Conservation (phyloP, 2,888 invertebrate genomes). For the Deladenus siricidicola region DNA sequence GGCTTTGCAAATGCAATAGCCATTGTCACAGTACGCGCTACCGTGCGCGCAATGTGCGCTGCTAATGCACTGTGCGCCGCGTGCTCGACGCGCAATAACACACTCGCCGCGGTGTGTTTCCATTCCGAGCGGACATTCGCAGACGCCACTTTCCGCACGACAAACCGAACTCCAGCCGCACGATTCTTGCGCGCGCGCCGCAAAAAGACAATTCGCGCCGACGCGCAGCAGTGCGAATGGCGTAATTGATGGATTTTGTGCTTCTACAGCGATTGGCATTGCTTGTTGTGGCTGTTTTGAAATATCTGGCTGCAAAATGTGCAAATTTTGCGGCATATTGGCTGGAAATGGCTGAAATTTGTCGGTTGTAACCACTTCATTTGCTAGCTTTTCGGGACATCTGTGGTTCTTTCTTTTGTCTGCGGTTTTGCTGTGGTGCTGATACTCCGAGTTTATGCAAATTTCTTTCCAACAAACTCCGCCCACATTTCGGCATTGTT, state of each 20-base stretch:
- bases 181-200: conserved; percentile 4
- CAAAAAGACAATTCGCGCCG: not conserved
- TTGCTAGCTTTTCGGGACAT: conserved; percentile 29
- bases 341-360: too few relatives aligned
- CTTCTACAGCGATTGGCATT: not conserved
- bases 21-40: conserved; percentile 49
- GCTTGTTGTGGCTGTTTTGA: too few relatives aligned
- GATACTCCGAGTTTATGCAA: conserved; percentile 11
- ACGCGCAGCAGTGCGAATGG: too few relatives aligned
- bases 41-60: not conserved
- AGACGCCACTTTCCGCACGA: conserved; percentile 36
- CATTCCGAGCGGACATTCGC: conserved; percentile 48
- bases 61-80: conserved; percentile 41
- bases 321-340: not conserved
- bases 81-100: conserved; percentile 33
- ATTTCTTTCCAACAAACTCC: conserved; percentile 28
- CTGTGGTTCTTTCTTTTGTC: conserved; percentile 13
- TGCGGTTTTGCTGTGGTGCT: not conserved
- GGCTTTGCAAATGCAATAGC: conserved; percentile 37
- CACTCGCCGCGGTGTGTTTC: conserved; percentile 32
- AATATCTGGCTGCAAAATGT: not conserved
- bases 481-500: conserved; percentile 22
- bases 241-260: too few relatives aligned
- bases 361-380: too few relatives aligned
- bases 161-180: conserved; percentile 41